A percentile compares a stretch with the other conserved stretches of the same genome.
phyloP scores from a whole-genome alignment of 2,888 invertebrate genomes.

The Branchipolynoe longqiensis region DNA sequence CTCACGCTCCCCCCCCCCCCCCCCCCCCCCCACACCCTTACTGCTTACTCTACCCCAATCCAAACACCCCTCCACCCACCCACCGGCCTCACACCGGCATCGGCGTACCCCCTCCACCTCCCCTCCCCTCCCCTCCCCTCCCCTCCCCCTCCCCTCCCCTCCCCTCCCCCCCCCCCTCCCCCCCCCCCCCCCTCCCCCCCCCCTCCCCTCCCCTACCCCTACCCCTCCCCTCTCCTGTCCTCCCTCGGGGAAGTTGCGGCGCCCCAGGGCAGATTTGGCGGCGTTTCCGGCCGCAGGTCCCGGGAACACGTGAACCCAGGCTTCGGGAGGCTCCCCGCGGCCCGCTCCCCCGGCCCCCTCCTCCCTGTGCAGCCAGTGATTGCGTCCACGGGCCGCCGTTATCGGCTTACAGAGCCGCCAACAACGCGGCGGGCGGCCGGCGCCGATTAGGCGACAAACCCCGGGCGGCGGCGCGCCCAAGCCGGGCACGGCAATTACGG shows the following conservation, averaged over 20 bases:
- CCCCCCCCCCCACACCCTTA: too few species aligned
- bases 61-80: too few species aligned
- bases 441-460: slow-evolving; percentile 6
- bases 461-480: not conserved
- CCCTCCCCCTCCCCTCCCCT: not conserved
- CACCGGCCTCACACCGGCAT: too few species aligned
- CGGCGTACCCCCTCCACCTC: too few species aligned
- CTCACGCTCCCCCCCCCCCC: too few species aligned
- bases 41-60: too few species aligned
- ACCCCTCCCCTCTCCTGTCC: not conserved
- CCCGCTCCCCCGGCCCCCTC: not conserved
- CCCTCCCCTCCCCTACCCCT: not conserved
- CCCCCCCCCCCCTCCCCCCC: not conserved
- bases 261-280: not conserved
- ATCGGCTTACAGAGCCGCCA: slow-evolving; percentile 34
- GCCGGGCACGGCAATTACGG: slow-evolving; percentile 14
- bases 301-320: not conserved
- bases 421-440: slow-evolving; percentile 16
- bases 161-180: not conserved
- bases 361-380: not conserved
- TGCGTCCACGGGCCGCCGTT: not conserved
- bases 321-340: not conserved
- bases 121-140: not conserved
- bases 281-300: not conserved
- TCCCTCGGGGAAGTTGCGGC: not conserved